Evolutionary conservation across 2,113 vertebrate genomes (phyloP).

Genomic region (Spilogale gracilis): DNA sequence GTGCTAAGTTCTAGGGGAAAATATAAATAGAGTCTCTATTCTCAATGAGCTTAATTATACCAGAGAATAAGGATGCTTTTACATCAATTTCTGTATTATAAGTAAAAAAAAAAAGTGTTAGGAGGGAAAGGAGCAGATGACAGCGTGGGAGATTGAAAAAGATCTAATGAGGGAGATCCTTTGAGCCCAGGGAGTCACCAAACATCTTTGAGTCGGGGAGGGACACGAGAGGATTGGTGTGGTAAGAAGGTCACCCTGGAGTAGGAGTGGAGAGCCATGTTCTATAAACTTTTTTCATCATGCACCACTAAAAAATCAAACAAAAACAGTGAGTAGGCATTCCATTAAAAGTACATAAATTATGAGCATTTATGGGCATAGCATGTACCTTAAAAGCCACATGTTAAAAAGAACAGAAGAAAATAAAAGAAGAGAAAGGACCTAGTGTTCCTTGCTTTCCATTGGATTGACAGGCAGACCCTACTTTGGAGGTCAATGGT

Average conservation of each 20-base stretch:
- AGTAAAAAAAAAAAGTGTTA: not conserved
- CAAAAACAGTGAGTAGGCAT: not conserved
- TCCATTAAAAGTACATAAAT: not conserved
- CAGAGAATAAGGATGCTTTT: not conserved
- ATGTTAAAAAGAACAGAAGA: not conserved
- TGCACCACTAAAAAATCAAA: not conserved
- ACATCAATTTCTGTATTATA: not conserved
- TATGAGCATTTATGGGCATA: too few relatives aligned
- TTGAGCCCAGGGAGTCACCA: not conserved
- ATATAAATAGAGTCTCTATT: not conserved
- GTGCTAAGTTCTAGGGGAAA: not conserved
- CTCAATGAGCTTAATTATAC: not conserved
- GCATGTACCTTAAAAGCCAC: not conserved
- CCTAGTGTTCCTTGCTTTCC: not conserved
- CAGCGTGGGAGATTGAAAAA: not conserved
- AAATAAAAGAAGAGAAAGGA: not conserved
- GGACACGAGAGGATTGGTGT: accelerated
- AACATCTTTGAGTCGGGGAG: not conserved
- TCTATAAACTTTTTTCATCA: not conserved
- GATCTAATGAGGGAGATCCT: not conserved
- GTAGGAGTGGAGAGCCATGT: accelerated
- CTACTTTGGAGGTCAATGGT: accelerated
- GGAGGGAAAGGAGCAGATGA: not conserved
- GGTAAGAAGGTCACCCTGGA: not conserved
- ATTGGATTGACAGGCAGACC: not conserved